Evolutionary conservation across 2,797 vertebrate species (phyloP).

Genomic region (Alauda arvensis): DNA sequence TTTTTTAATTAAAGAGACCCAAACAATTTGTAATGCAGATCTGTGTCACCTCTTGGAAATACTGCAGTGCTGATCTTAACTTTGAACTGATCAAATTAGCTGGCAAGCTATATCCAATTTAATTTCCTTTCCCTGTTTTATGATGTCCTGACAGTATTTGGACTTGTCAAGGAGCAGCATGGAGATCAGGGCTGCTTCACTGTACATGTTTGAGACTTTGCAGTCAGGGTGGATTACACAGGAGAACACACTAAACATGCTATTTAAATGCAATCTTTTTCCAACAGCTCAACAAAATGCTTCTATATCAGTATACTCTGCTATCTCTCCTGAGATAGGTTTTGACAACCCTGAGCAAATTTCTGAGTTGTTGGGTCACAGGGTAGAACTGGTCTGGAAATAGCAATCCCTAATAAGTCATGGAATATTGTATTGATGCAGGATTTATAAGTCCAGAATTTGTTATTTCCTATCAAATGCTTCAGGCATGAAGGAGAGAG

Average conservation of each 20-base stretch:
- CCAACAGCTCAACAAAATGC: background rate
- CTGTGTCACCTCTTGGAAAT: background rate
- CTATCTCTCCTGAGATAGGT: background rate
- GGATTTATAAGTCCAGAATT: background rate
- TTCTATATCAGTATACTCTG: background rate
- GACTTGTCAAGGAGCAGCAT: background rate
- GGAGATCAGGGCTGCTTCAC: background rate
- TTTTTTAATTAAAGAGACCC: fast-evolving
- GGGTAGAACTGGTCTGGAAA: background rate
- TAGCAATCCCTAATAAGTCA: background rate
- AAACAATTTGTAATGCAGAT: background rate
- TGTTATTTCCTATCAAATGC: background rate
- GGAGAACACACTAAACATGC: background rate
- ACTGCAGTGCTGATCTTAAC: background rate
- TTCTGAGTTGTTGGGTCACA: background rate
- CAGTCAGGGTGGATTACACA: background rate
- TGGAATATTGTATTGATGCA: background rate
- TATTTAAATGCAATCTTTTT: background rate
- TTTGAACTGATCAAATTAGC: background rate
- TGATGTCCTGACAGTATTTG: background rate
- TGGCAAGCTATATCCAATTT: background rate
- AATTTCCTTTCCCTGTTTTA: constrained; percentile 4
- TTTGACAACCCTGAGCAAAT: background rate
- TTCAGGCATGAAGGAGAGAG: background rate
- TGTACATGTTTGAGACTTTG: background rate